A percentile compares a stretch with the other conserved stretches of the same genome.
Evolutionary conservation across 2,888 invertebrate genomes (phyloP).

Genomic region (Agrotis segetum): DNA sequence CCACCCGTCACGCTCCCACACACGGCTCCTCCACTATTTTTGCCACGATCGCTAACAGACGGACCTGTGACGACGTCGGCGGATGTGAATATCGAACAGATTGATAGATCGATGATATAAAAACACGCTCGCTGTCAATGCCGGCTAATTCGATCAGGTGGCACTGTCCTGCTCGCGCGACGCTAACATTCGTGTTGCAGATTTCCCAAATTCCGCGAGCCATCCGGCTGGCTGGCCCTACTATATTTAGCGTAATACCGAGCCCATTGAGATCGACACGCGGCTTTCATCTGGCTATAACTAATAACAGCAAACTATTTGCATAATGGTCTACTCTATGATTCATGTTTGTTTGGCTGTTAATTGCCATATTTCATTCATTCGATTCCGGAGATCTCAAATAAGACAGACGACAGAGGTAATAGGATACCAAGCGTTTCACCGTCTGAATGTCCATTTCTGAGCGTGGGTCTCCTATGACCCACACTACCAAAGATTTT

Average conservation of each 20-base stretch:
- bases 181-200: conserved; percentile 60
- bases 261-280: conserved; percentile 63
- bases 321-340: conserved; percentile 28
- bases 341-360: conserved; percentile 36
- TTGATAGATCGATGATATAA: conserved; percentile 70
- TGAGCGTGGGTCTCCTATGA: conserved; percentile 29
- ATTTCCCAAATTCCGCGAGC: conserved; percentile 67
- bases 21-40: conserved; percentile 63
- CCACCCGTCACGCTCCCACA: conserved; percentile 82
- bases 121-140: conserved; percentile 72
- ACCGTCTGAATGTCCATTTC: conserved; percentile 33
- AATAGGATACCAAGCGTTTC: conserved; percentile 40
- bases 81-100: conserved; percentile 64
- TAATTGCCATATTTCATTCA: conserved; percentile 43
- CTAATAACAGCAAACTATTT: conserved; percentile 48
- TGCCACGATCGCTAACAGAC: conserved; percentile 63
- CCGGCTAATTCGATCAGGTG: conserved; percentile 63
- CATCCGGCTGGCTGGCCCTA: conserved; percentile 64
- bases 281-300: conserved; percentile 58
- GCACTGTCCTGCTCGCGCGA: conserved; percentile 60
- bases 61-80: conserved; percentile 58
- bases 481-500: conserved; percentile 5
- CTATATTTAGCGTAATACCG: conserved; percentile 70
- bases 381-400: conserved; percentile 18
- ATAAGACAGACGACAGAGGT: conserved; percentile 32